Percentiles rank a stretch among this genome's conserved stretches.
Evolutionary conservation across 2,113 vertebrate species (phyloP).

Genomic region (Pithys albifrons): DNA sequence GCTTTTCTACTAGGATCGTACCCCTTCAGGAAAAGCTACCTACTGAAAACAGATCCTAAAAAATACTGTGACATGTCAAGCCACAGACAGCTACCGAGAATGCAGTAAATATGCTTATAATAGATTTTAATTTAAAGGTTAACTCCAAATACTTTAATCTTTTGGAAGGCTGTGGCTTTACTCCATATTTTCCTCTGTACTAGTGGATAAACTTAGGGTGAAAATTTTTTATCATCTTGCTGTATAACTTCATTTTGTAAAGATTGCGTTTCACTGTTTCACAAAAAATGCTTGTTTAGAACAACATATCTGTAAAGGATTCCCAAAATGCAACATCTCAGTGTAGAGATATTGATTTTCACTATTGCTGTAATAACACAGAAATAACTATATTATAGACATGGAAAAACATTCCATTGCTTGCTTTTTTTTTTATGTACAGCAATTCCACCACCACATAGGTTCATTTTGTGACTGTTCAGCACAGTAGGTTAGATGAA

Average conservation of each 20-base stretch:
- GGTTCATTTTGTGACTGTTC: conserved; percentile 47
- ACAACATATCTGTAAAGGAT: background rate
- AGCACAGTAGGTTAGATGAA: conserved; percentile 13
- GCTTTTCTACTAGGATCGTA: background rate
- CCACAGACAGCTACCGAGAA: background rate
- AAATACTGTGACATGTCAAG: background rate
- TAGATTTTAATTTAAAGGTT: background rate
- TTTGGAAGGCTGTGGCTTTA: background rate
- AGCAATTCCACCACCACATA: background rate
- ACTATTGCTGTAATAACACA: background rate
- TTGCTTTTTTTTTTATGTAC: conserved; percentile 39
- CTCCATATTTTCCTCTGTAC: background rate
- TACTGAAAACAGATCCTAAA: background rate
- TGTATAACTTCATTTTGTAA: background rate
- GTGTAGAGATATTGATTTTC: background rate
- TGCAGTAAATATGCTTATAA: background rate
- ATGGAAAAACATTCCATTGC: background rate
- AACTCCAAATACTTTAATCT: background rate
- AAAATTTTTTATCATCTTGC: background rate
- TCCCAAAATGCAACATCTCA: background rate
- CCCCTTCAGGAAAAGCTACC: background rate
- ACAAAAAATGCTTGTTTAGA: background rate
- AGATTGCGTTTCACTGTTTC: background rate
- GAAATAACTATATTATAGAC: conserved; percentile 16
- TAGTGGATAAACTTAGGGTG: background rate